Conservation (phyloP, 2,888 invertebrate genomes). For the Acleris cristana region DNA sequence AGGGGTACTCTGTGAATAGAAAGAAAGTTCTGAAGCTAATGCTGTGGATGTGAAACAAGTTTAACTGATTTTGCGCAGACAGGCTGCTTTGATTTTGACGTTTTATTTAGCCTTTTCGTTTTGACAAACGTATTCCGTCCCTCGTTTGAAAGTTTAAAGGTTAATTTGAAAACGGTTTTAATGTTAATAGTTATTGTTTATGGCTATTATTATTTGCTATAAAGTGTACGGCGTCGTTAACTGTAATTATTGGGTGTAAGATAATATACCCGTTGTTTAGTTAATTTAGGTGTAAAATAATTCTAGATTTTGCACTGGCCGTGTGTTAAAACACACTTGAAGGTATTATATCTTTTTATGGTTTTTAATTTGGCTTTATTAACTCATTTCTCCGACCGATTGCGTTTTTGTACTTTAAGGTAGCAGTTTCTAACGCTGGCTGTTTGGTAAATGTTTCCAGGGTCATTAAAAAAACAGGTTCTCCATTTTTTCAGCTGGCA, state of each 20-base stretch:
- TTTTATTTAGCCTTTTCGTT: constrained; percentile 48
- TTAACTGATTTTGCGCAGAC: constrained; percentile 80
- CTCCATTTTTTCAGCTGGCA: constrained; percentile 42
- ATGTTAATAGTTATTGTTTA: constrained; percentile 2
- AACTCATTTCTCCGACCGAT: neutral
- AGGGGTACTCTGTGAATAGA: constrained; percentile 64
- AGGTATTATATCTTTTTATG: constrained; percentile 1
- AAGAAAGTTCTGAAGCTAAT: constrained; percentile 78
- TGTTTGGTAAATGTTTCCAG: no score
- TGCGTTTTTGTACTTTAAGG: no score
- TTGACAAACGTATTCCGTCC: constrained; percentile 18
- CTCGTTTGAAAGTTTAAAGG: neutral
- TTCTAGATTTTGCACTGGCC: constrained; percentile 6
- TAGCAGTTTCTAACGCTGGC: no score
- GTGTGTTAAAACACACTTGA: neutral
- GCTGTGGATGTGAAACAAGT: constrained; percentile 76
- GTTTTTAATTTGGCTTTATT: neutral
- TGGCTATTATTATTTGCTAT: neutral
- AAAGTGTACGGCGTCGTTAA: neutral
- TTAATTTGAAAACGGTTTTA: constrained; percentile 1
- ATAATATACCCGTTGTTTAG: constrained; percentile 1
- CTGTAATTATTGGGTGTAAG: constrained; percentile 2
- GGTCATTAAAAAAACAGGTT: neutral
- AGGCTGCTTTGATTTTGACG: constrained; percentile 60
- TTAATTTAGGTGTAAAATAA: constrained; percentile 17